Evolutionary conservation across 2,113 vertebrate species (phyloP), one percentile per base, ranked within the genome.

Genomic region (Gnathonemus echidnorhynchus): DNA sequence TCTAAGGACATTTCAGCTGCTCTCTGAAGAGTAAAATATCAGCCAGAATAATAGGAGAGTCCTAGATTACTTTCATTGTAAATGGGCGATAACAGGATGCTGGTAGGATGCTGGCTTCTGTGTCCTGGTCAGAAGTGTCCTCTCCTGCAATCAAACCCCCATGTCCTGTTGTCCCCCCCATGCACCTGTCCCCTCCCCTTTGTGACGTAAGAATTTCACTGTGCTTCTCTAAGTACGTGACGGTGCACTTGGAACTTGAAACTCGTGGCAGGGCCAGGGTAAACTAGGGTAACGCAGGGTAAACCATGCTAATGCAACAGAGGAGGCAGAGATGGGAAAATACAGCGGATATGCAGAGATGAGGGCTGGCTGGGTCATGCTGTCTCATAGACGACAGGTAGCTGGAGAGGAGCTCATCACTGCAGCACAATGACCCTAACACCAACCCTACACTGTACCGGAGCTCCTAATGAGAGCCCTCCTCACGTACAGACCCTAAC

Each of bases 1-100:
- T 77, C 87, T 42, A 80, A 88, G 88, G 90, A 87, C 46, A 85
- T 77, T 62, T 90, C 80, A 89, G 90, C 74, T 52, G 80, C 42
- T 52, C 83, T 88, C 86, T 49, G 42, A 52, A 50, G 70, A 89
- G 53, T 83, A 80, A 70, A 17, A 31, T 90, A 77, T 39, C 58
- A 27, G 70, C 1, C 87, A 62, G 89, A 46, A 86, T 74, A 89
- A 86, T 50, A 80, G 52, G 39, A 45, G 52, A 89, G 87, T 24
- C 70, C 84, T 58, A 66, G 77, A 88, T 46, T 53, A 70, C 89
- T 88, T 50, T 84, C 62, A 83, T 39, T 90, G 87, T 80, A 70
- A 27, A 56, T n/a, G 15, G 48, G 45, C 48, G 42, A 21, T 89
- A 46, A 24, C 42, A 87, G 42, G 48, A 52, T 58, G 21, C 56